phyloP scores from a whole-genome alignment of 2,888 invertebrate genomes.

The Gymnocheta viridis region DNA sequence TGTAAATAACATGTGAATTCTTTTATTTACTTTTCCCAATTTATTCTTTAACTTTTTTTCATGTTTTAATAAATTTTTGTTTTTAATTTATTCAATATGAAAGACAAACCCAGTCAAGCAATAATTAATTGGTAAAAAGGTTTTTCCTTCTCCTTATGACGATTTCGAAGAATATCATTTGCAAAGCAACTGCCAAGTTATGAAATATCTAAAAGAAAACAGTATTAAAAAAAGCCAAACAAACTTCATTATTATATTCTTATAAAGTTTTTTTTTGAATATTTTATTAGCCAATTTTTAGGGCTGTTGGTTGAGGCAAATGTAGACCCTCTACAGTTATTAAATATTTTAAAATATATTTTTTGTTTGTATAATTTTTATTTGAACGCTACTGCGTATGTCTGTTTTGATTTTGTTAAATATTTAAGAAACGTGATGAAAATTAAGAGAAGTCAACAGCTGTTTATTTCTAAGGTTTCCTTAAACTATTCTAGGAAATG shows the following conservation, averaged over 20 bases:
- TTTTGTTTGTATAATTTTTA: not conserved
- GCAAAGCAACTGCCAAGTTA: not conserved
- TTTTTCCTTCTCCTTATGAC: not conserved
- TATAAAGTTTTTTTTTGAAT: not conserved
- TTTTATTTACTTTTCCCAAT: not conserved
- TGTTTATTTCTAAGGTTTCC: not conserved
- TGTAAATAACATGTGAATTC: not conserved
- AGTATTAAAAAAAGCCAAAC: not conserved
- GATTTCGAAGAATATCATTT: constrained; percentile 7
- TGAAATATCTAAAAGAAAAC: not conserved
- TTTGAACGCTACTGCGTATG: too few relatives aligned
- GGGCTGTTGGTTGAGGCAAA: too few relatives aligned
- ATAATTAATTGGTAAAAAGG: not conserved
- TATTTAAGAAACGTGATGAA: constrained; percentile 26
- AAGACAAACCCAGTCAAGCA: not conserved
- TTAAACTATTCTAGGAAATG: not conserved
- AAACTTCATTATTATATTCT: not conserved
- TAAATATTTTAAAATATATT: not conserved
- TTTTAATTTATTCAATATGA: not conserved
- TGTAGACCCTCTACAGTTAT: too few relatives aligned
- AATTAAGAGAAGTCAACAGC: constrained; percentile 10
- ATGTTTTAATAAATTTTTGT: not conserved
- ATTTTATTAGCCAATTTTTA: not conserved
- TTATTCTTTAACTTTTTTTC: not conserved
- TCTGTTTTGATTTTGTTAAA: not conserved